Percentiles rank a stretch among this genome's conserved stretches.
phyloP scores from a whole-genome alignment of 2,113 vertebrate genomes.

The Puffinus mauretanicus region DNA sequence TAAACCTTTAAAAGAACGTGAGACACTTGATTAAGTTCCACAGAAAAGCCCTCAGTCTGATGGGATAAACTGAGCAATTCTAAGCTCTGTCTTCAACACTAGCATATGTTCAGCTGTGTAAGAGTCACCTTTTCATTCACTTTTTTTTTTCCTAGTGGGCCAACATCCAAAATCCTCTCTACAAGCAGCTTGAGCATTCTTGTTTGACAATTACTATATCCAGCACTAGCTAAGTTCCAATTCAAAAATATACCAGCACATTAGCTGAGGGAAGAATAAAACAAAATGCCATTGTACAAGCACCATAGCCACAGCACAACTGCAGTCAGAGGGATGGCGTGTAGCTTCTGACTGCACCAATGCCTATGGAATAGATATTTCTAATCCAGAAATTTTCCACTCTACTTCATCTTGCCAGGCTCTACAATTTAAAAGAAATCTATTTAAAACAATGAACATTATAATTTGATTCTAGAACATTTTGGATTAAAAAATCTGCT shows the following conservation, averaged over 20 bases:
- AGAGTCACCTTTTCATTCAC: not conserved
- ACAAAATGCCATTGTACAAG: not conserved
- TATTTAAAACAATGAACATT: not conserved
- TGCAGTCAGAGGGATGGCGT: not conserved
- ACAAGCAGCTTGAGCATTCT: not conserved
- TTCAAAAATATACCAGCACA: not conserved
- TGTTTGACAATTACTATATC: not conserved
- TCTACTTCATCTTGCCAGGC: not conserved
- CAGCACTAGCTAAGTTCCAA: not conserved
- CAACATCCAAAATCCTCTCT: not conserved
- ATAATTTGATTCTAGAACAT: not conserved
- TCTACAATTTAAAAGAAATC: not conserved
- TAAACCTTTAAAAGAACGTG: not conserved
- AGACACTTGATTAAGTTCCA: not conserved
- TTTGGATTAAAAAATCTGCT: not conserved
- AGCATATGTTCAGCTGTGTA: not conserved
- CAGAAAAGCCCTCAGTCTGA: not conserved
- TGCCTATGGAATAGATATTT: not conserved
- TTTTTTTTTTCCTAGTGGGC: not conserved
- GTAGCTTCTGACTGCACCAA: not conserved
- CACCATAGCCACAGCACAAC: fast-evolving
- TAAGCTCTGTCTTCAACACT: not conserved
- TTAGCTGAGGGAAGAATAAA: not conserved
- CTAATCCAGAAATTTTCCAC: not conserved
- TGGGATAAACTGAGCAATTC: not conserved